Evolutionary conservation across 2,888 invertebrate species (phyloP), one percentile per base, ranked within the genome.

Genomic region (Patella pellucida): DNA sequence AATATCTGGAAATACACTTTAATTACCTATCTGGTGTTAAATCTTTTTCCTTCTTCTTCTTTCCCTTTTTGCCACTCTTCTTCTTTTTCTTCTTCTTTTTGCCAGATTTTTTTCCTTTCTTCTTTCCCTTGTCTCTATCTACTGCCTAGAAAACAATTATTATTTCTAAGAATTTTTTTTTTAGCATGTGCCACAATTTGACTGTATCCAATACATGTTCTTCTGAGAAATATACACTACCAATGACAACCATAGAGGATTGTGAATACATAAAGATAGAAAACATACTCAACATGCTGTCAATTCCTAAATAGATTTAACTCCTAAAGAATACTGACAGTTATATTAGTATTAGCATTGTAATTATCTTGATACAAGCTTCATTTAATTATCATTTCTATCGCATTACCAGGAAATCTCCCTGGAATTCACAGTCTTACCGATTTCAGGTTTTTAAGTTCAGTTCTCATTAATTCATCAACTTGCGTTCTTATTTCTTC

Each of bases 1-100:
- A 41, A 41, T 41, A 41, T 41, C 41, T 41, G 41, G 7, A 7
- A 41, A 41, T 41, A 41, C 7, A 9, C 41, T 41, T 41, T 41
- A 41, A n/a, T 62, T 80, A 90, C 89, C 97, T 93, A 88, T 98
- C 97, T 0, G 93, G 93, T 0, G 98, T 98, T 72, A 98, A 92
- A 92, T 98, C 97, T 90, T 97, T 97, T 88, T 97, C 97, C 90
- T 96, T 97, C 90, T 96, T 97, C 92, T 96, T 97, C 90, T 97
- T 97, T 82, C 94, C 94, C 88, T 90, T 90, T 80, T 88, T 88
- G 56, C 86, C 86, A 80, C 84, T 85, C 0, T 95, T 95, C 92
- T 96, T 96, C 90, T 97, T 97, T 85, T 94, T 94, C 88, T 91
- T 91, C 87, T 89, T 89, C 85, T 96, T 96, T 81, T 94, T 94